A percentile compares a stretch with the other conserved stretches of the same genome.
Conservation (phyloP, 2,888 invertebrate genomes). For the Vanessa cardui region DNA sequence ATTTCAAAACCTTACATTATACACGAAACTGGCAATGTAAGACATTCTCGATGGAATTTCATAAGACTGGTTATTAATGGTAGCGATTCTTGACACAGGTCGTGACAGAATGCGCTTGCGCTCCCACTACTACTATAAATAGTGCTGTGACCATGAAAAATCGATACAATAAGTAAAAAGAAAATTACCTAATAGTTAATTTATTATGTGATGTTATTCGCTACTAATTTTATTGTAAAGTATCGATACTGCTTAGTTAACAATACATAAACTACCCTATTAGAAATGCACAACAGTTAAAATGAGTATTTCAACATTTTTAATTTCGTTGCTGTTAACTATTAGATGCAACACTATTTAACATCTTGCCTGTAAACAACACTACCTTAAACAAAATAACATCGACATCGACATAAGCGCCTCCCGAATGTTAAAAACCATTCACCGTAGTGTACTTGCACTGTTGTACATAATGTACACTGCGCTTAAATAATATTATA, state of each 20-base stretch:
- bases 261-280: too few relatives aligned
- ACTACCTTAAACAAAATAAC: conserved; percentile 51
- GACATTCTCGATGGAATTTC: conserved; percentile 16
- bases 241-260: too few relatives aligned
- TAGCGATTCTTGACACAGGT: conserved; percentile 41
- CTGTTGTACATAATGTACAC: conserved; percentile 3
- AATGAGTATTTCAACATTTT: too few relatives aligned
- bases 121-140: conserved; percentile 36
- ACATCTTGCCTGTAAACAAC: conserved; percentile 40
- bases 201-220: background rate
- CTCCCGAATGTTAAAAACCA: conserved; percentile 51
- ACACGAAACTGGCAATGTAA: conserved; percentile 25
- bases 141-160: conserved; percentile 18
- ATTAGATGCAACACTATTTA: background rate
- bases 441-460: conserved; percentile 24
- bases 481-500: background rate
- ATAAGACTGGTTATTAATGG: conserved; percentile 22
- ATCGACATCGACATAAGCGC: conserved; percentile 41
- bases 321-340: too few relatives aligned
- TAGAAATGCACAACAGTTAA: too few relatives aligned
- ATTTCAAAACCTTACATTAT: conserved; percentile 6
- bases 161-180: background rate
- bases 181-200: background rate
- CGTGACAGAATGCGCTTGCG: conserved; percentile 70
- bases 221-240: too few relatives aligned